Conservation (phyloP, 2,797 vertebrate species). For the Tapera naevia region DNA sequence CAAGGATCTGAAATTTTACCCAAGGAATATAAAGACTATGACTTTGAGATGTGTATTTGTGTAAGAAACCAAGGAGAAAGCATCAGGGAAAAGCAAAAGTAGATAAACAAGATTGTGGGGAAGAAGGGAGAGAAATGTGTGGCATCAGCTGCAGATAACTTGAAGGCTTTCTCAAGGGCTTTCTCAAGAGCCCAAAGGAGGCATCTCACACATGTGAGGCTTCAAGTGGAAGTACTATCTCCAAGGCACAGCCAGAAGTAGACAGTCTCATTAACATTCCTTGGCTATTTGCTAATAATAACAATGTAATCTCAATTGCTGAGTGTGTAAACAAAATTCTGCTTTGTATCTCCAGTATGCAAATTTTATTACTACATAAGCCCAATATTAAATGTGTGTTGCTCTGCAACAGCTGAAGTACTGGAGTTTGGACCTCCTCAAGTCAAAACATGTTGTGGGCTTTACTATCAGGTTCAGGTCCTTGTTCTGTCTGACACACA, state of each 20-base stretch:
- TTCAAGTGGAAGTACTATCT: not conserved
- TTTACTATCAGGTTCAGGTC: not conserved
- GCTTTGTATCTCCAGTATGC: not conserved
- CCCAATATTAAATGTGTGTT: not conserved
- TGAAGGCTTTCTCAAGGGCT: not conserved
- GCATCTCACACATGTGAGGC: not conserved
- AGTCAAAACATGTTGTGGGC: not conserved
- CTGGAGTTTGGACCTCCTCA: not conserved
- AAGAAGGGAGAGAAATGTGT: accelerated
- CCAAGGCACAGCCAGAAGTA: not conserved
- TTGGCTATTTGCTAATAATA: not conserved
- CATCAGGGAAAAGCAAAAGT: not conserved
- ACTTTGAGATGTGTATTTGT: not conserved
- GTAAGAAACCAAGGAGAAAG: not conserved
- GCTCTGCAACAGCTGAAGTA: not conserved
- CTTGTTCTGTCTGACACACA: not conserved
- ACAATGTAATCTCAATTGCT: not conserved
- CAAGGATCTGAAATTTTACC: not conserved
- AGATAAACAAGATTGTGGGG: not conserved
- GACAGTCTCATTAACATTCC: not conserved
- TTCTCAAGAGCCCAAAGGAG: not conserved
- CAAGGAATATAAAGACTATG: not conserved
- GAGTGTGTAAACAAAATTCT: not conserved
- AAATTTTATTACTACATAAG: not conserved
- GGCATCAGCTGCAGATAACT: not conserved